Conservation (phyloP, 1,140 invertebrate species). For the Nylanderia fulva region DNA sequence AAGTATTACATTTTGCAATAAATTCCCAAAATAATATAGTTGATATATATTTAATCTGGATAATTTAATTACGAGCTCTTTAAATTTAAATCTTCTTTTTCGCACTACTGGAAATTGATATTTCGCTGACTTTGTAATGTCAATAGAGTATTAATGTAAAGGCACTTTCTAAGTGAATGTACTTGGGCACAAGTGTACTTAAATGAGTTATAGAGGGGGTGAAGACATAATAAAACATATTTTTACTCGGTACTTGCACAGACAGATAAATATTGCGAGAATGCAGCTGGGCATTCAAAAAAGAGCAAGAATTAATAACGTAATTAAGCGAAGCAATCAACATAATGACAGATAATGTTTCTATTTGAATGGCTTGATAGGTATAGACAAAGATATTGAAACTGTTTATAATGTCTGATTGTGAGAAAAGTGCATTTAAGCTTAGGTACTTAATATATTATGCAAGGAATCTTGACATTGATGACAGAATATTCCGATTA, state of each 20-base stretch:
- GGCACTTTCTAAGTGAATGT: constrained; percentile 48
- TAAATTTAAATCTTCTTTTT: background rate
- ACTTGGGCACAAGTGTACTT: constrained; percentile 60
- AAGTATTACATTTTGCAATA: background rate
- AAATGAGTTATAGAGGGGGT: constrained; percentile 33
- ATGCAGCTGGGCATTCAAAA: constrained; percentile 29
- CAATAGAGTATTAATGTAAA: constrained; percentile 22
- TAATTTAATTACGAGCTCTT: constrained; percentile 8
- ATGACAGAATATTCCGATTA: constrained; percentile 29
- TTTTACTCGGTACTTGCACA: constrained; percentile 49
- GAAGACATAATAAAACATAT: constrained; percentile 38
- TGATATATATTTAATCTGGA: background rate
- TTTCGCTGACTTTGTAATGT: constrained; percentile 22
- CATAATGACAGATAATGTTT: background rate
- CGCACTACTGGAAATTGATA: background rate
- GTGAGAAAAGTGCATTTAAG: constrained; percentile 33
- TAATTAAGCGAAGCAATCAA: constrained; percentile 20
- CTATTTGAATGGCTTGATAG: constrained; percentile 11
- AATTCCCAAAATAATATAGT: background rate
- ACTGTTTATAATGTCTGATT: constrained; percentile 2
- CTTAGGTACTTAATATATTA: constrained; percentile 23
- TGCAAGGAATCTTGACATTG: constrained; percentile 5
- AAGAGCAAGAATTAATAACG: background rate
- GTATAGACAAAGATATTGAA: constrained; percentile 4
- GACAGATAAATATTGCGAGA: constrained; percentile 27